Percentiles rank a stretch among this genome's conserved stretches.
Conservation (phyloP, 2,888 invertebrate species). For the Drosophila crucigera region DNA sequence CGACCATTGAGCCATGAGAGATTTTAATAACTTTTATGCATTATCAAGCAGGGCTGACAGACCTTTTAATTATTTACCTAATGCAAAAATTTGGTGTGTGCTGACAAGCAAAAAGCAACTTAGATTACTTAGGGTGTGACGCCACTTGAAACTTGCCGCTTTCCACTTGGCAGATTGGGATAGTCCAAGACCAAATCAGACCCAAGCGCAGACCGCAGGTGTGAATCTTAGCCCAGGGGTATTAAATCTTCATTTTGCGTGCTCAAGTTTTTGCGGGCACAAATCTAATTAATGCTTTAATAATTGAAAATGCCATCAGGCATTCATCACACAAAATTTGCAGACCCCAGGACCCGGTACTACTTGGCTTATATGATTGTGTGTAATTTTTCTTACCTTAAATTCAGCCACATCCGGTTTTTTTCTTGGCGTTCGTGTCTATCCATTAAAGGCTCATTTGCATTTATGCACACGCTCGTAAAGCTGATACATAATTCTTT, state of each 20-base stretch:
- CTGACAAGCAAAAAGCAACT: slow-evolving; percentile 7
- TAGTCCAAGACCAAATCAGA: slow-evolving; percentile 25
- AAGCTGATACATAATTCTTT: slow-evolving; percentile 21
- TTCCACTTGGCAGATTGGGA: slow-evolving; percentile 17
- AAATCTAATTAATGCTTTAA: slow-evolving; percentile 75
- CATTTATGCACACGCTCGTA: slow-evolving; percentile 51
- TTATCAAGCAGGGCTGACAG: slow-evolving; percentile 32
- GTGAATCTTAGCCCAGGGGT: slow-evolving; percentile 53
- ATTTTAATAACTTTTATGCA: slow-evolving; percentile 58
- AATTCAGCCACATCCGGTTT: not conserved
- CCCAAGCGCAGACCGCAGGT: slow-evolving; percentile 46
- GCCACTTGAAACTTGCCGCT: slow-evolving; percentile 8
- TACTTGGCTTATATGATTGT: not conserved
- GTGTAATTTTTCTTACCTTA: not conserved
- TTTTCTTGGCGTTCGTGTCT: not conserved
- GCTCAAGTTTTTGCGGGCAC: slow-evolving; percentile 14
- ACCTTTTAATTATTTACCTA: slow-evolving; percentile 66
- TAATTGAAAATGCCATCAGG: slow-evolving; percentile 62
- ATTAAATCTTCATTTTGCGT: slow-evolving; percentile 28
- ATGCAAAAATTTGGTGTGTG: slow-evolving; percentile 40
- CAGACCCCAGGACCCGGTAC: not conserved
- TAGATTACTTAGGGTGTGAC: slow-evolving; percentile 22
- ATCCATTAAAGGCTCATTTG: slow-evolving; percentile 58
- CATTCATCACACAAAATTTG: slow-evolving; percentile 7
- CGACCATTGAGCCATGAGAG: slow-evolving; percentile 31